phyloP scores from a whole-genome alignment of 2,797 vertebrate species.

The Morus bassanus region DNA sequence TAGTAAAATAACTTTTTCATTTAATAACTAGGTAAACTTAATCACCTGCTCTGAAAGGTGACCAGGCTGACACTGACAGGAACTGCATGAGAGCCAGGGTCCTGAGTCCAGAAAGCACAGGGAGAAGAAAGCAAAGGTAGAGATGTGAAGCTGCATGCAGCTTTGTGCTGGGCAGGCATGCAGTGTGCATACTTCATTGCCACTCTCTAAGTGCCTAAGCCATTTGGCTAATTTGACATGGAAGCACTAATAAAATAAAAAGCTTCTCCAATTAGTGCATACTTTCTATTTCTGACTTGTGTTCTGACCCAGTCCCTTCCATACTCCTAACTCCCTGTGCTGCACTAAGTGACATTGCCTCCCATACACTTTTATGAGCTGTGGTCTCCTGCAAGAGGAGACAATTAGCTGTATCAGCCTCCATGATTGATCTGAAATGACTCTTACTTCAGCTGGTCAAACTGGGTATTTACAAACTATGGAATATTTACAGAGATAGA shows the following conservation, averaged over 20 bases:
- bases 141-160: neutral
- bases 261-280: slow-evolving; percentile 65
- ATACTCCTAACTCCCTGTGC: slow-evolving; percentile 59
- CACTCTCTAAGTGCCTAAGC: neutral
- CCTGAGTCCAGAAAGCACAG: neutral
- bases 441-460: slow-evolving; percentile 53
- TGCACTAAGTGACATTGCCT: slow-evolving; percentile 25
- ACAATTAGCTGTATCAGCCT: neutral
- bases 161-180: neutral
- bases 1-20: neutral
- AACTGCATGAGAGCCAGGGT: fast-evolving
- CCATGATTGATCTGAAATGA: slow-evolving; percentile 55
- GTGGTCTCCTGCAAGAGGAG: neutral
- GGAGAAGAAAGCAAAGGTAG: neutral
- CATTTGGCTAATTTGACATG: slow-evolving; percentile 71
- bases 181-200: neutral
- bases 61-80: neutral
- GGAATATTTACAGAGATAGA: neutral
- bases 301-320: slow-evolving; percentile 67
- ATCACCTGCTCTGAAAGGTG: neutral
- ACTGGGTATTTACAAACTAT: neutral
- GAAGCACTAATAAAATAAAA: slow-evolving; percentile 71
- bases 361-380: neutral
- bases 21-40: neutral
- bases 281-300: slow-evolving; percentile 66